phyloP scores from a whole-genome alignment of 64 coral and sea anemone species.

The Acropora yongei region DNA sequence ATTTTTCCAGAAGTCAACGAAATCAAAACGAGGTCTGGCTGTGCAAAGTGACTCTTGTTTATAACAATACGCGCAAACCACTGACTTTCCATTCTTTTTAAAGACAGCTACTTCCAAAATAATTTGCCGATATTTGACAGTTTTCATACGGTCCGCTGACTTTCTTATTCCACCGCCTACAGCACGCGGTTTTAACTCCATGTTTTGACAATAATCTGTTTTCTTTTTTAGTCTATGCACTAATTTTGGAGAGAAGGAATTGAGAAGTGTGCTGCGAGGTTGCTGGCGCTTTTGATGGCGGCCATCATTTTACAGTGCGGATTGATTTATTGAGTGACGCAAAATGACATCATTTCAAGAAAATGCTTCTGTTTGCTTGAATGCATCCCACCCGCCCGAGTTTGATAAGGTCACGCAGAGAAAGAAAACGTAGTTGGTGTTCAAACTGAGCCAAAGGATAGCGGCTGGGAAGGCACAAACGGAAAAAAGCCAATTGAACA shows the following conservation, averaged over 20 bases:
- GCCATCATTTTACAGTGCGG: constrained; percentile 25
- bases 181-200: not conserved
- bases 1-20: not conserved
- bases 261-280: not conserved
- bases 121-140: not conserved
- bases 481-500: not conserved
- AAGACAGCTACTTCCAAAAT: not conserved
- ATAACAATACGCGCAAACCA: not conserved
- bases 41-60: not conserved
- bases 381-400: constrained; percentile 14
- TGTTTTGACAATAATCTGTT: not conserved
- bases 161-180: not conserved
- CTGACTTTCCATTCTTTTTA: not conserved
- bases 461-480: constrained; percentile 21
- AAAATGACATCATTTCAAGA: constrained; percentile 12
- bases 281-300: not conserved
- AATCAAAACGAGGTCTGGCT: not conserved
- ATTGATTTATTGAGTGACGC: not conserved
- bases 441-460: not conserved
- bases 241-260: not conserved
- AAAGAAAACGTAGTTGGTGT: not conserved
- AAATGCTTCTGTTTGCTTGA: constrained; percentile 39
- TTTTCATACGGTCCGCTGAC: not conserved
- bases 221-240: not conserved
- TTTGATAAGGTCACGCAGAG: not conserved